phyloP scores from a whole-genome alignment of 2,113 vertebrate species.

The Limnothrissa miodon region DNA sequence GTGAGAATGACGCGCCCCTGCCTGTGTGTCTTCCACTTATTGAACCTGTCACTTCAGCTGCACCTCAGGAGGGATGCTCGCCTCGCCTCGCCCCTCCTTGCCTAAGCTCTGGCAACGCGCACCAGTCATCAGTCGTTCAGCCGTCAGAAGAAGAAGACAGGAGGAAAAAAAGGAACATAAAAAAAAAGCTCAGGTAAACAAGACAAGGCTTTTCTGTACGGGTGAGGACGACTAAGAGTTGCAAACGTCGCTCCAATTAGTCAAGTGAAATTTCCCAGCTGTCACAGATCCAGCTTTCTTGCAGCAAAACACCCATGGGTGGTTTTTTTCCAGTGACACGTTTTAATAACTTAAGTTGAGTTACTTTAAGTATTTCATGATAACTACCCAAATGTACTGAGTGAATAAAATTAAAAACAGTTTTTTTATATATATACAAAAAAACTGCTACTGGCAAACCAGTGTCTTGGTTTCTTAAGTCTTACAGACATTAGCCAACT shows the following conservation, averaged over 20 bases:
- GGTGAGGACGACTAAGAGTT: background rate
- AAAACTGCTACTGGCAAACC: background rate
- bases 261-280: constrained; percentile 8
- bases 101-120: background rate
- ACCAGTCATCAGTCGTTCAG: constrained; percentile 3
- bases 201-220: background rate
- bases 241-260: constrained; percentile 11
- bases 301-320: background rate
- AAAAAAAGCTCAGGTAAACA: background rate
- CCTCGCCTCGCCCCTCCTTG: background rate
- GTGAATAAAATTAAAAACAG: background rate
- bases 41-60: constrained; percentile 32
- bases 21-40: constrained; percentile 30
- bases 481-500: background rate
- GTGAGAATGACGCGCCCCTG: constrained; percentile 39
- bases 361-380: background rate
- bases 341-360: constrained; percentile 5
- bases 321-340: background rate
- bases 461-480: background rate
- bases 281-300: background rate
- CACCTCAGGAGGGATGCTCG: constrained; percentile 23
- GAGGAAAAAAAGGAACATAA: background rate
- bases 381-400: constrained; percentile 1
- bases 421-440: background rate
- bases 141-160: background rate